These are phyloP conservation scores for Colaptes auratus DNA, from an alignment of 2,113 vertebrate species.

Conservation along the genomic window DNA sequence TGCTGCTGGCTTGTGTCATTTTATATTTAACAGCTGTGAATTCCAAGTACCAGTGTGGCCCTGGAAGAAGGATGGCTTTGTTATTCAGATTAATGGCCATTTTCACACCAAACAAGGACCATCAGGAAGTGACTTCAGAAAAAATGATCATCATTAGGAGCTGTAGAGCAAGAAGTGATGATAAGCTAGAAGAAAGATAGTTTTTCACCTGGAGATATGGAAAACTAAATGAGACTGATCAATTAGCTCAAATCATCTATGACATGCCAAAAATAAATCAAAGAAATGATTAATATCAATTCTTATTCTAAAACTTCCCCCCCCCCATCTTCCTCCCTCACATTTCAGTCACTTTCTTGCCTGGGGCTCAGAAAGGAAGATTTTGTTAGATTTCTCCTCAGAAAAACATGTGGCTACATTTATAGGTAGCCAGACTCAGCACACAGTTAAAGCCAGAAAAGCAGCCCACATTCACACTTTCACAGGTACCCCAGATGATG, in stretches of 20 bases:
- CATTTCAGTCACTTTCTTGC: not conserved
- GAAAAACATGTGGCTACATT: not conserved
- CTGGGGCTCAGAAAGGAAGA: not conserved
- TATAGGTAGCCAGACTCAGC: not conserved
- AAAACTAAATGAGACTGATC: not conserved
- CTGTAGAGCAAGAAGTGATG: not conserved
- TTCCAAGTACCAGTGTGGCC: not conserved
- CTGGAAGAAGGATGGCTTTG: not conserved
- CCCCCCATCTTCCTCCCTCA: not conserved
- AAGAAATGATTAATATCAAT: not conserved
- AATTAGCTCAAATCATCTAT: not conserved
- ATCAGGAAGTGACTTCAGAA: not conserved
- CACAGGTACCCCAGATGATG: accelerated
- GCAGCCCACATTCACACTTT: not conserved
- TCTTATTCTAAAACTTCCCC: not conserved
- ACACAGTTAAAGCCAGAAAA: not conserved
- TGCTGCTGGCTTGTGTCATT: not conserved
- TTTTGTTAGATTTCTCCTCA: not conserved
- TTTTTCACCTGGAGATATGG: not conserved
- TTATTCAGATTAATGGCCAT: not conserved
- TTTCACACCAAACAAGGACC: not conserved
- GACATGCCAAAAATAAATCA: not conserved
- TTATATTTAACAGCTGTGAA: not conserved
- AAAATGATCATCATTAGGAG: not conserved
- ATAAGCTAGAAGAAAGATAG: not conserved